These are phyloP conservation scores for Monopterus albus DNA, from an alignment of 2,113 vertebrate genomes.

Conservation along the genomic window DNA sequence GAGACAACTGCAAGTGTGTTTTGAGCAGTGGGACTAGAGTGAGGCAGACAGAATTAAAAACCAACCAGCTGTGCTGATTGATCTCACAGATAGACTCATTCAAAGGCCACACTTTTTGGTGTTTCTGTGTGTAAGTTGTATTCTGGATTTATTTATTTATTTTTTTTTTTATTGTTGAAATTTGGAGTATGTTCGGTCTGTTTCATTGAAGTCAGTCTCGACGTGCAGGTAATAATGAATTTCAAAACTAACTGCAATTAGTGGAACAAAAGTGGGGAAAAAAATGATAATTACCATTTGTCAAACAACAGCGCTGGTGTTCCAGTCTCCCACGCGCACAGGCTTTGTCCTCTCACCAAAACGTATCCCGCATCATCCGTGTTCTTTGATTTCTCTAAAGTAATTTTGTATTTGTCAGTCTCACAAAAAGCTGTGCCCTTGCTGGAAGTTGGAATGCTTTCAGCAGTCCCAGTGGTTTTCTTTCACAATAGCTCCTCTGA, in stretches of 20 bases:
- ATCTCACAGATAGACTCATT: constrained; percentile 35
- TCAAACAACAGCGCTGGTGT: constrained; percentile 68
- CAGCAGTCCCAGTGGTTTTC: constrained; percentile 20
- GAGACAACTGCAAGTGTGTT: constrained; percentile 54
- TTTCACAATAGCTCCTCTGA: constrained; percentile 28
- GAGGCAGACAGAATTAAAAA: constrained; percentile 54
- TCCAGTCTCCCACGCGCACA: constrained; percentile 66
- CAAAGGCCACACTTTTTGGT: background rate
- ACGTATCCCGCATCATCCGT: constrained; percentile 48
- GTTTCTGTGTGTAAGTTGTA: constrained; percentile 5
- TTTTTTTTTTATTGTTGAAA: too few relatives aligned
- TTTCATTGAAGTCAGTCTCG: constrained; percentile 54
- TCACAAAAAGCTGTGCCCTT: constrained; percentile 65
- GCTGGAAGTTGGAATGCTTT: constrained; percentile 54
- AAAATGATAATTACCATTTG: constrained; percentile 74
- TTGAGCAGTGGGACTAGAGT: constrained; percentile 45
- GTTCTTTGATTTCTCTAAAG: constrained; percentile 37
- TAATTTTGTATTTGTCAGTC: constrained; percentile 64
- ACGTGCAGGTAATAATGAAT: constrained; percentile 62
- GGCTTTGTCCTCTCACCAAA: constrained; percentile 71
- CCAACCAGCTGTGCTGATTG: constrained; percentile 58
- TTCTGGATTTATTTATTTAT: constrained; percentile 47
- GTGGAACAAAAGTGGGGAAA: constrained; percentile 63
- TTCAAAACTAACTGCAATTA: constrained; percentile 75
- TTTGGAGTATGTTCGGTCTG: constrained; percentile 4